phyloP scores from a whole-genome alignment of 30 jellyfish, hydroid and myxozoan species.

The Cassiopea xamachana region DNA sequence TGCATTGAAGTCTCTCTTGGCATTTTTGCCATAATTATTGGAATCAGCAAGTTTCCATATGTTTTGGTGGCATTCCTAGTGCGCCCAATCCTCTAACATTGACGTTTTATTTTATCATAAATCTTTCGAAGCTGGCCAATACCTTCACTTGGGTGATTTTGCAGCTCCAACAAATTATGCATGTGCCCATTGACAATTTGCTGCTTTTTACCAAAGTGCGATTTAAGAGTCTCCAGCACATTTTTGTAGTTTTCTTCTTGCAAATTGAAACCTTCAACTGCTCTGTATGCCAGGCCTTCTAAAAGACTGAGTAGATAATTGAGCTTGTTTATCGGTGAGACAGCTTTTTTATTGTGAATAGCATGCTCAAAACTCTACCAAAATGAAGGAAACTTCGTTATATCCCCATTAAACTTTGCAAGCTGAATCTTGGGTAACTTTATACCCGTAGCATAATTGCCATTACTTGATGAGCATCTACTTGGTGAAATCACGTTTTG shows the following conservation, averaged over 20 bases:
- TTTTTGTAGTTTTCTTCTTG: slow-evolving; percentile 1
- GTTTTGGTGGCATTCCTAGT: neutral
- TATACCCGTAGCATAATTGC: neutral
- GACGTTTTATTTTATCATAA: neutral
- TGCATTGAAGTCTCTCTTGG: neutral
- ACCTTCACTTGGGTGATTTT: neutral
- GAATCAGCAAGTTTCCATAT: neutral
- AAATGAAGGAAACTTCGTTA: neutral
- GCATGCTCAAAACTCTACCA: neutral
- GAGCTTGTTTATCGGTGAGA: neutral
- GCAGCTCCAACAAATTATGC: slow-evolving; percentile 3
- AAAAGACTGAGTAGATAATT: neutral
- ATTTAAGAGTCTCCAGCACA: neutral
- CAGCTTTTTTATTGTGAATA: neutral
- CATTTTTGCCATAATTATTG: neutral
- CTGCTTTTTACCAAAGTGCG: slow-evolving; percentile 3
- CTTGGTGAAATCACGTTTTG: too few relatives aligned
- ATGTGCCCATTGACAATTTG: neutral
- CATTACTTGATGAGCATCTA: neutral
- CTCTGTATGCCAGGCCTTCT: neutral
- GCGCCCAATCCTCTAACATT: neutral
- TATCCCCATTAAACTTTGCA: neutral
- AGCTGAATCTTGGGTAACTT: neutral
- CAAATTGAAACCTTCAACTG: neutral
- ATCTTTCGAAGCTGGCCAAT: neutral